Evolutionary conservation across 2,797 vertebrate species (phyloP), one percentile per base, ranked within the genome.

Genomic region (Falco berigora): DNA sequence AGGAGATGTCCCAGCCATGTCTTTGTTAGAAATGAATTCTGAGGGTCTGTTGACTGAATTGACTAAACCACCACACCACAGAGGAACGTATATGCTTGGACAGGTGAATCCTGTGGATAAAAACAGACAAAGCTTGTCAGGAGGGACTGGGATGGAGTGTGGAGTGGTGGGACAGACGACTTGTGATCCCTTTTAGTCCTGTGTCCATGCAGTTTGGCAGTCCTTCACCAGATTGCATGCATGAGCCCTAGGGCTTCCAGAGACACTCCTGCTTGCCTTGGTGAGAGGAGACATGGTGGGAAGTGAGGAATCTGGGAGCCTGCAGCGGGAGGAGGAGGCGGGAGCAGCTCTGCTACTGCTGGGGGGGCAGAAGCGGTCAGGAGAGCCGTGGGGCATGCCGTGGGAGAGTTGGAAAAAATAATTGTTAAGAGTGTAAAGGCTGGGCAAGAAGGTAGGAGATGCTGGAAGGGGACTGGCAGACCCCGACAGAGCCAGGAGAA

Each of bases 61-160:
- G 64, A 30, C 58, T 7, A 7, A 38, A 84, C 5, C 42, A 5
- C 24, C 50, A 27, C 0, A 6, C 24, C 50, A 27, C 0, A 0
- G 38, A 55, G 84, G 49, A 78, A 23, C 0, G 1, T 49, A 58
- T 49, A 9, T 9, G 14, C 56, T 53, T 23, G 40, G 38, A 23
- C 9, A 15, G 61, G 10, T 50, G 47, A 40, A 36, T 61, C 17
- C 12, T 2, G 0, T 8, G 74, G 75, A 71, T 23, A 22, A 52
- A 73, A 66, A 3, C 34, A 30, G 25, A 9, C 53, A 74, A 9
- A 56, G 32, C 25, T 27, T 25, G 16, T 49, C 30, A 34, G 69
- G 74, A 91, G 44, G 59, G 53, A 47, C 47, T 67, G 59, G 42
- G 81, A 1, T 50, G 59, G 75, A 36, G 20, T 8, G 32, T 40